phyloP scores from a whole-genome alignment of 2,113 vertebrate species.

The Rynchops niger region DNA sequence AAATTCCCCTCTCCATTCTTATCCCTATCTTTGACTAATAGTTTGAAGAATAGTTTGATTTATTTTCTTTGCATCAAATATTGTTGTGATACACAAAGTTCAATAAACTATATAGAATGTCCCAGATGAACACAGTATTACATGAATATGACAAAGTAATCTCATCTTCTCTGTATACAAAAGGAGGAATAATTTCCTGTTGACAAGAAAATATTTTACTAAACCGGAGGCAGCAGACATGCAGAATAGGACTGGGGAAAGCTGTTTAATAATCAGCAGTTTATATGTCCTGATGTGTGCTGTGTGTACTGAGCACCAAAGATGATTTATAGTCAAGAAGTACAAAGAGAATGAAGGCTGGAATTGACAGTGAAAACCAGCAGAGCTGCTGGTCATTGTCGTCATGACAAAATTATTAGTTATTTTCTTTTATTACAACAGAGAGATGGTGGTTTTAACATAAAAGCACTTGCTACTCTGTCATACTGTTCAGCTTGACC shows the following conservation, averaged over 20 bases:
- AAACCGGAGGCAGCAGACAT: not conserved
- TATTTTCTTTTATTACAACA: not conserved
- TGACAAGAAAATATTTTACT: slow-evolving; percentile 5
- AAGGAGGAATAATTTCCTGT: slow-evolving; percentile 21
- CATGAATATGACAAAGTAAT: not conserved
- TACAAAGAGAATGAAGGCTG: not conserved
- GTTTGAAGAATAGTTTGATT: not conserved
- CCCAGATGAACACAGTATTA: not conserved
- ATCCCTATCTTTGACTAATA: not conserved
- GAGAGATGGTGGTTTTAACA: not conserved
- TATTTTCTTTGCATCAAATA: not conserved
- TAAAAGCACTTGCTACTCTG: not conserved
- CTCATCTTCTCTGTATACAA: not conserved
- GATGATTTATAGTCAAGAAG: slow-evolving; percentile 4
- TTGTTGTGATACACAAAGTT: not conserved
- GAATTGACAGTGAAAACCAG: not conserved
- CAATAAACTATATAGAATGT: not conserved
- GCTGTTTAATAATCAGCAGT: slow-evolving; percentile 19
- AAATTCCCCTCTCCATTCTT: not conserved
- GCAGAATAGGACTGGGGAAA: not conserved
- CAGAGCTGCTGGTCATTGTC: not conserved
- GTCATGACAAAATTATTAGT: not conserved
- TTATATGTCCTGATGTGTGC: not conserved
- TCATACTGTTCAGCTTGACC: not conserved
- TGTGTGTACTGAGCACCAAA: not conserved